phyloP scores from a whole-genome alignment of 1,140 invertebrate genomes.

The Druon quercuslanigerum region DNA sequence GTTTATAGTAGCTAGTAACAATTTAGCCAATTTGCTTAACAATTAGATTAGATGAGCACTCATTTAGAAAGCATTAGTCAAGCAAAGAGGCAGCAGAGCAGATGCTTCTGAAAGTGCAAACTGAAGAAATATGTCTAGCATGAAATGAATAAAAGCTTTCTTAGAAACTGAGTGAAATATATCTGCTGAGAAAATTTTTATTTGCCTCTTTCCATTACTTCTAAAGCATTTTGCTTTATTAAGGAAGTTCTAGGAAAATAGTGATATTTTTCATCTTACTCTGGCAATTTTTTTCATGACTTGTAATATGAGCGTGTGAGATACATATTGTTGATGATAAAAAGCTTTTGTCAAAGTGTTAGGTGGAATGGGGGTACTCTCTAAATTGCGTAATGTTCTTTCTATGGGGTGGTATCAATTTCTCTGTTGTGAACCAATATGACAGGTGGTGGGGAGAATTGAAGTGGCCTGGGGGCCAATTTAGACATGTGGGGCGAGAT shows the following conservation, averaged over 20 bases:
- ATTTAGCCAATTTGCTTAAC: constrained; percentile 20
- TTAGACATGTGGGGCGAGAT: background rate
- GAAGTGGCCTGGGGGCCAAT: background rate
- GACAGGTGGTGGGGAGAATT: constrained; percentile 8
- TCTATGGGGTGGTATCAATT: background rate
- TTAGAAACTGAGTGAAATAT: constrained; percentile 1
- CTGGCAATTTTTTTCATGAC: background rate
- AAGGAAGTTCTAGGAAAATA: background rate
- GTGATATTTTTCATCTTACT: background rate
- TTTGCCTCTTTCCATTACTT: background rate
- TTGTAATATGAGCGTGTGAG: background rate
- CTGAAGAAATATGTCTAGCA: constrained; percentile 2
- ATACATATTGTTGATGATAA: constrained; percentile 12
- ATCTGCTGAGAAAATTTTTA: too few species aligned
- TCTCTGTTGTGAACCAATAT: constrained; percentile 5
- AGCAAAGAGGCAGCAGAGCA: constrained; percentile 15
- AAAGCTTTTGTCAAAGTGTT: background rate
- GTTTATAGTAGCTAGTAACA: constrained; percentile 2
- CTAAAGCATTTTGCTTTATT: constrained; percentile 5
- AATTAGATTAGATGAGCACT: constrained; percentile 12
- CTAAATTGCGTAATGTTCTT: constrained; percentile 8
- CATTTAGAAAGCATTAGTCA: constrained; percentile 17
- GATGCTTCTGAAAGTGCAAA: constrained; percentile 12
- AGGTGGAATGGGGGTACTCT: background rate
- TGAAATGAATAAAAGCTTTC: constrained; percentile 28